phyloP scores from a whole-genome alignment of 64 coral and sea anemone genomes.

The Acropora tenuis region DNA sequence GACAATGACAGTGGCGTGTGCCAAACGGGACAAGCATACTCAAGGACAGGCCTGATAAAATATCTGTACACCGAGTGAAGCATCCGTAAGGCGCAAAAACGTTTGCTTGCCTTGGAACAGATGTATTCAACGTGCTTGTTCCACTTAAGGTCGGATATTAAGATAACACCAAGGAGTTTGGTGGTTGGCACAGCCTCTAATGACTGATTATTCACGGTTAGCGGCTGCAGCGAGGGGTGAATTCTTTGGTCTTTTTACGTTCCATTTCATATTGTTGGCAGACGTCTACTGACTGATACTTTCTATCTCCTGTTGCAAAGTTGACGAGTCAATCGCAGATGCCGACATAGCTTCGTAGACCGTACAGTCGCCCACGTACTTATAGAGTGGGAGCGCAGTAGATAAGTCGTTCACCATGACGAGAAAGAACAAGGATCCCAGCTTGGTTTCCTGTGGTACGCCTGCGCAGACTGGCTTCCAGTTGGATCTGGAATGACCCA shows the following conservation, averaged over 20 bases:
- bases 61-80: background rate
- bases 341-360: background rate
- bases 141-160: slow-evolving; percentile 59
- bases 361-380: slow-evolving; percentile 25
- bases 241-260: slow-evolving; percentile 7
- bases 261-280: slow-evolving; percentile 46
- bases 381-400: slow-evolving; percentile 23
- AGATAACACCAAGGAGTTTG: slow-evolving; percentile 43
- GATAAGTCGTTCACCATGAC: slow-evolving; percentile 34
- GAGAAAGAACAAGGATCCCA: background rate
- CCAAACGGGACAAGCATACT: slow-evolving; percentile 46
- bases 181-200: slow-evolving; percentile 32
- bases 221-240: background rate
- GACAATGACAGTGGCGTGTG: background rate
- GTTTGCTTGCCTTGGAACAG: background rate
- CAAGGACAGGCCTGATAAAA: slow-evolving; percentile 37
- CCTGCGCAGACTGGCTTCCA: slow-evolving; percentile 9
- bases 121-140: slow-evolving; percentile 47
- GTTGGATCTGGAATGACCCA: slow-evolving; percentile 2
- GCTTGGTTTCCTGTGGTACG: too few species aligned
- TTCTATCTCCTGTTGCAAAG: slow-evolving; percentile 24
- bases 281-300: slow-evolving; percentile 31
- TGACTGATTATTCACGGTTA: background rate
- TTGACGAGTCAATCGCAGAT: slow-evolving; percentile 3
- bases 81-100: slow-evolving; percentile 27